A percentile compares a stretch with the other conserved stretches of the same genome.
These are phyloP conservation scores for Drymodes brunneopygia DNA, from an alignment of 2,113 vertebrate species.

Conservation along the genomic window DNA sequence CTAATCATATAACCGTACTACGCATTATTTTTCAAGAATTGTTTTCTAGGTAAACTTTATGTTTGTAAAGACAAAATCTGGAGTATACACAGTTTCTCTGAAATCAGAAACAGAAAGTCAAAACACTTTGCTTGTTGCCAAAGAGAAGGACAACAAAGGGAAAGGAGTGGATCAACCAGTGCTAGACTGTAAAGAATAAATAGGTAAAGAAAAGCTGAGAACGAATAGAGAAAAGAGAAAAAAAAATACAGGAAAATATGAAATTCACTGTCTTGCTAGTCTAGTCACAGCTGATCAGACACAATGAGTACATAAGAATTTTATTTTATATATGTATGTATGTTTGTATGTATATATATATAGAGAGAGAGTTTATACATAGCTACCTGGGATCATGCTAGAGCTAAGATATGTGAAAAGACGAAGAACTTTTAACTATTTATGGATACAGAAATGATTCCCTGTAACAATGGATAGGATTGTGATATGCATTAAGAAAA, in stretches of 20 bases:
- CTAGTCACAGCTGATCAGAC: neutral
- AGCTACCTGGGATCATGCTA: neutral
- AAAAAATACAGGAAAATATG: neutral
- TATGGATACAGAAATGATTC: neutral
- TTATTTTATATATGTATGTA: accelerated
- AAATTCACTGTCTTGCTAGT: neutral
- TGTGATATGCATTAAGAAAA: neutral
- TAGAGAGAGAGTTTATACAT: neutral
- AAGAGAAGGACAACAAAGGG: neutral
- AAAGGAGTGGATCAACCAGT: neutral
- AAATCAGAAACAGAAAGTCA: neutral
- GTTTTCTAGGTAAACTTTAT: neutral
- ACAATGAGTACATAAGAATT: neutral
- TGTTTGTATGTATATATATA: accelerated
- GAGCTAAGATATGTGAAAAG: neutral
- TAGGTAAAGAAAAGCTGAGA: neutral
- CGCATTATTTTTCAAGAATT: neutral
- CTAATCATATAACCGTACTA: neutral
- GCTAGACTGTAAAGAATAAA: neutral
- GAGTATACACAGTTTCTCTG: neutral
- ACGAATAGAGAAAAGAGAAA: neutral
- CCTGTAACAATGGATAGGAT: neutral
- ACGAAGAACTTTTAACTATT: neutral
- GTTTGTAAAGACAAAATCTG: neutral
- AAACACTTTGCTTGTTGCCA: neutral